Evolutionary conservation across 2,888 invertebrate species (phyloP).

Genomic region (Crioceris asparagi): DNA sequence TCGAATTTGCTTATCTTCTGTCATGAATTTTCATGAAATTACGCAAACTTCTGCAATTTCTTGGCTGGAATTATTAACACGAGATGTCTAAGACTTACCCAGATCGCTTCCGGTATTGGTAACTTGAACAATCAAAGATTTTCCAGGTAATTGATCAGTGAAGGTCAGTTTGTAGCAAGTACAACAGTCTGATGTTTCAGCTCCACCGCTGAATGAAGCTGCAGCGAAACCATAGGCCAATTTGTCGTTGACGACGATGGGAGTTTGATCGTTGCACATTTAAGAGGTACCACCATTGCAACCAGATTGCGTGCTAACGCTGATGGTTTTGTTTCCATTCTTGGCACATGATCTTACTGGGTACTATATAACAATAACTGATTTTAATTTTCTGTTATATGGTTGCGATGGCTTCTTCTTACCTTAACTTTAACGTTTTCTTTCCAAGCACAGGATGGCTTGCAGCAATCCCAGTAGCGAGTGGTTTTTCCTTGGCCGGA

Average conservation of each 20-base stretch:
- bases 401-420: no score
- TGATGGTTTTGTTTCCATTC: slow-evolving; percentile 14
- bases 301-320: slow-evolving; percentile 15
- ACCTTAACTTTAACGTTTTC: slow-evolving; percentile 10
- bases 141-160: slow-evolving; percentile 13
- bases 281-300: slow-evolving; percentile 14
- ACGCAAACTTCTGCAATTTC: no score
- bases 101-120: slow-evolving; percentile 9
- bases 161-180: slow-evolving; percentile 18
- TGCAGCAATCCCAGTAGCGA: slow-evolving; percentile 22
- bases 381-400: no score
- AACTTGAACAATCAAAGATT: slow-evolving; percentile 19
- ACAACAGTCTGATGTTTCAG: slow-evolving; percentile 18
- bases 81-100: no score
- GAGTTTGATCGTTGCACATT: slow-evolving; percentile 16
- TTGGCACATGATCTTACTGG: slow-evolving; percentile 15
- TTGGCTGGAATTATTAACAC: no score
- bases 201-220: slow-evolving; percentile 15
- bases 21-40: no score
- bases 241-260: slow-evolving; percentile 14
- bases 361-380: no score
- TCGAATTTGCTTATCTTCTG: no score
- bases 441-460: slow-evolving; percentile 18
- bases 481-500: slow-evolving; percentile 16
- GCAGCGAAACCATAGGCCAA: slow-evolving; percentile 20